Evolutionary conservation across 2,888 invertebrate genomes (phyloP), one percentile per base, ranked within the genome.

Genomic region (Penaeus monodon): DNA sequence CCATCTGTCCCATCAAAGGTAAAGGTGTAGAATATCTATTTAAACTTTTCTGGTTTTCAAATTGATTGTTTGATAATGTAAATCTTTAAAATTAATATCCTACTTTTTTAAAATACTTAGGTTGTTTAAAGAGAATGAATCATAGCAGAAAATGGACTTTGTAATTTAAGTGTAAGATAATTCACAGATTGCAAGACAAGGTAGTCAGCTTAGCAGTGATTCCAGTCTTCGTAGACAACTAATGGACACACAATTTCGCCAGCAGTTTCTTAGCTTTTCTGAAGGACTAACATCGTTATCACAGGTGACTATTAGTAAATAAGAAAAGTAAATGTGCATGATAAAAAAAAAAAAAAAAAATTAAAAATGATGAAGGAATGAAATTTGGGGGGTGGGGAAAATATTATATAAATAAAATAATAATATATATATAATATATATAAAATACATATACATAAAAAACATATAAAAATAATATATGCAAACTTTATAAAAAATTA

Each of bases 181-280:
- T 49, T 77, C 77, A 22, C 38, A 78, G 77, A 57, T 57, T 57
- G 57, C 57, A 57, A 57, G 57, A 57, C 79, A 44, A 12, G 68
- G 73, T 29, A 82, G 68, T 64, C 85, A 85, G 79, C 70, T 33
- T 24, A 80, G 73, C n/a, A 66, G 70, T 38, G 81, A 81, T 24
- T 81, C 83, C 14, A 66, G 64, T 38, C 57, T 88, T 8, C 79
- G 86, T 22, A 73, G 86, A 27, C 79, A 86, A 24, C 82, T 86
- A 49, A 77, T 88, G 77, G 79, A 88, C 79, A 78, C 84, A 20
- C 88, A 89, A 70, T 89, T 88, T 76, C 49, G 86, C 14, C 85
- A 88, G 29, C 85, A 88, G 77, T 89, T 89, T 70, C 73, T 84
- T 33, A 88, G 88, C 70, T 70, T 82, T 65, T 81, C 73, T 64